These are phyloP conservation scores for Zapornia atra DNA, from an alignment of 2,113 vertebrate species.

Conservation along the genomic window DNA sequence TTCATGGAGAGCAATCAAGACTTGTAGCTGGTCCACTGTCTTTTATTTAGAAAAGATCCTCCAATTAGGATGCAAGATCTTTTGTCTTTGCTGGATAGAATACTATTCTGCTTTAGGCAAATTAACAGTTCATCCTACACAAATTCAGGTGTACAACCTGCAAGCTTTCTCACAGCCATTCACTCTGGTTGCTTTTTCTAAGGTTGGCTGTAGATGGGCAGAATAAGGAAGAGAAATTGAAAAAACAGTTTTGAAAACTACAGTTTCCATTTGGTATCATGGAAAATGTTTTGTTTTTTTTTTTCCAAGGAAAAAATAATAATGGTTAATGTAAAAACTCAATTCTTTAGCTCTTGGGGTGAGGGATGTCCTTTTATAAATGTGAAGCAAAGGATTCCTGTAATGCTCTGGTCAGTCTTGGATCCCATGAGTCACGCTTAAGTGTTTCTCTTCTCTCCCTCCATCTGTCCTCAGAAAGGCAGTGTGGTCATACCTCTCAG, in stretches of 20 bases:
- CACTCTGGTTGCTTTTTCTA: not conserved
- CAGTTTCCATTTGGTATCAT: not conserved
- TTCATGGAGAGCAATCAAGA: constrained; percentile 22
- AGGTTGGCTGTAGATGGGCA: not conserved
- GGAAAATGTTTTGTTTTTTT: not conserved
- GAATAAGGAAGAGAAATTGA: constrained; percentile 2
- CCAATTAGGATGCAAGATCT: not conserved
- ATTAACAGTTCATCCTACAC: not conserved
- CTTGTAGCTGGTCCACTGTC: not conserved
- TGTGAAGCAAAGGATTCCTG: constrained; percentile 55
- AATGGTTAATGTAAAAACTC: not conserved
- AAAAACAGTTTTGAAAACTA: not conserved
- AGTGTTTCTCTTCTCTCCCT: constrained; percentile 29
- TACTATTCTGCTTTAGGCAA: constrained; percentile 5
- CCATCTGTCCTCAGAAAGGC: not conserved
- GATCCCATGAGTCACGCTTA: constrained; percentile 39
- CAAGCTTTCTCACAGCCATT: not conserved
- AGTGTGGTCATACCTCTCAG: not conserved
- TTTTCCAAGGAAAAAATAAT: not conserved
- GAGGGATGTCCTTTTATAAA: constrained; percentile 39
- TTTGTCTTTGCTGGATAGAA: constrained; percentile 18
- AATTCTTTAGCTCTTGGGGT: not conserved
- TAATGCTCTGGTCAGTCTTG: not conserved
- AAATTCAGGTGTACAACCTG: not conserved
- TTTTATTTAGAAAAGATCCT: constrained; percentile 6